Evolutionary conservation across 2,797 vertebrate genomes (phyloP), one percentile per base, ranked within the genome.

Genomic region (Fistularia commersonii): DNA sequence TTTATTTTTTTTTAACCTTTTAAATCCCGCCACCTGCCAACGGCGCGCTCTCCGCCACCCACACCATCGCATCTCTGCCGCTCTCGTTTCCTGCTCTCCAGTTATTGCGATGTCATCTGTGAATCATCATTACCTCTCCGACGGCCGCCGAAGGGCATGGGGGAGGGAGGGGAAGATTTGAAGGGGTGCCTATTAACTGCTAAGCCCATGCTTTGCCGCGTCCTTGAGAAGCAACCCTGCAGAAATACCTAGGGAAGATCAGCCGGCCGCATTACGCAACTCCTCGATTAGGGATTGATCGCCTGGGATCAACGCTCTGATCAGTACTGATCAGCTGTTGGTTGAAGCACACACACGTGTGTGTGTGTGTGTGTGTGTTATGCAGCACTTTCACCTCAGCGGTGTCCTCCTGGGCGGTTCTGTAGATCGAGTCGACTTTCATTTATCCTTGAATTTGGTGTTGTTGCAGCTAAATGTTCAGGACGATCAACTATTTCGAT

Each of bases 1-100:
- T 23, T 23, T 23, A 2, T 23, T 23, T 23, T 23, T 69, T 61
- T 72, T 64, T 65, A 74, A 76, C 79, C 66, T 76, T 73, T 67
- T 68, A 69, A 72, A 72, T 42, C 32, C 65, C 32, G 72, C 77
- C 72, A 79, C 76, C 74, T 79, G 72, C 61, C 55, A 77, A 73
- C 35, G 44, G 57, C 35, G 42, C 72, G 63, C 45, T 3, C 4
- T 23, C 70, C 4, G 14, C 71, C 69, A 11, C 78, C 76, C 76
- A 80, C 78, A 69, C 49, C 45, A 48, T 45, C 66, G 63, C 62
- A 67, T 69, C 69, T 67, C 68, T 45, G 55, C 40, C 45, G 64
- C 62, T 60, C 72, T 50, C 45, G 45, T 65, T 69, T 61, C 62
- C 67, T 50, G 51, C 54, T 38, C 41, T 65, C 64, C 61, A 62